These are phyloP conservation scores for Entomyzon cyanotis DNA, from an alignment of 2,113 vertebrate species.

Conservation along the genomic window DNA sequence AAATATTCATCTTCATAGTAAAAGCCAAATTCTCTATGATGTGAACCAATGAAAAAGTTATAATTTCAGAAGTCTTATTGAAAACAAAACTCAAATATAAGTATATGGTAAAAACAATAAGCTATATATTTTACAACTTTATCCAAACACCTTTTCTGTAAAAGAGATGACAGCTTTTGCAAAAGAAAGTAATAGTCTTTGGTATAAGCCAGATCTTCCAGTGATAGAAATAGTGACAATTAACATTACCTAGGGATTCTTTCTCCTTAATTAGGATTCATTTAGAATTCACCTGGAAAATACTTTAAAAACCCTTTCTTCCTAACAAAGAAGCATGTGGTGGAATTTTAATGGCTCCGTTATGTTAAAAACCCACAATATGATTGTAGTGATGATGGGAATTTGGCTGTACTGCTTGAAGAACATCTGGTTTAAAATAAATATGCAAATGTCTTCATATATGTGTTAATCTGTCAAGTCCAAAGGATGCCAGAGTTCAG, in stretches of 20 bases:
- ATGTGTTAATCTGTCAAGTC: constrained; percentile 66
- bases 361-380: constrained; percentile 32
- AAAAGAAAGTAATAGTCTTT: background rate
- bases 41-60: background rate
- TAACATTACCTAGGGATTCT: background rate
- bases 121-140: background rate
- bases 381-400: constrained; percentile 32
- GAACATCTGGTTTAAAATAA: constrained; percentile 66
- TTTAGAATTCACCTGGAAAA: constrained; percentile 47
- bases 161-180: background rate
- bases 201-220: background rate
- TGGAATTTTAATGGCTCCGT: constrained; percentile 58
- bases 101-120: background rate
- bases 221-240: background rate
- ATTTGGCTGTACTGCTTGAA: constrained; percentile 24
- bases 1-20: background rate
- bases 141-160: background rate
- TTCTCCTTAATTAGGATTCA: constrained; percentile 16
- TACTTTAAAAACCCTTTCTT: constrained; percentile 1
- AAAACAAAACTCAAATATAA: background rate
- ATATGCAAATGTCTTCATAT: constrained; percentile 65
- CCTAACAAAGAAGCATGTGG: background rate
- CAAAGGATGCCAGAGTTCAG: constrained; percentile 40
- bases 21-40: background rate
- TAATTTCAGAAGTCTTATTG: background rate